Evolutionary conservation across 2,888 invertebrate species (phyloP).

Genomic region (Pogonocherus hispidulus): DNA sequence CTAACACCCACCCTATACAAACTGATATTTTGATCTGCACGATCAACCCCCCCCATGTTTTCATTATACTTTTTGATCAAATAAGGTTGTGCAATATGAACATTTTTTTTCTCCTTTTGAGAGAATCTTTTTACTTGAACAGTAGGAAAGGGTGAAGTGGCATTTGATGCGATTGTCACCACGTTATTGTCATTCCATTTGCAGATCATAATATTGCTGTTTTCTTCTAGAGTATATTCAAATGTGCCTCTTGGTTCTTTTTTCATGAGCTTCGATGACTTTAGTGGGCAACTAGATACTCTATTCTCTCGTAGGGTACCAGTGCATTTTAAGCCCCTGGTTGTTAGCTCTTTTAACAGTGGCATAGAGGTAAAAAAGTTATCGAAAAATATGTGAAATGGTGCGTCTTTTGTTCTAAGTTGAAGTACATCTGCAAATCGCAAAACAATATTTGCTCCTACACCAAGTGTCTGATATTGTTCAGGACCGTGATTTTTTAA

Average conservation of each 20-base stretch:
- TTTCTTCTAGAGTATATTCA: background rate
- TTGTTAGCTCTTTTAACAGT: background rate
- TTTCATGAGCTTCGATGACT: background rate
- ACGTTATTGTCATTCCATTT: conserved; percentile 16
- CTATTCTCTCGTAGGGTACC: background rate
- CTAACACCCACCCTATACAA: background rate
- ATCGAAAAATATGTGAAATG: background rate
- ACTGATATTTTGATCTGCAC: too few relatives aligned
- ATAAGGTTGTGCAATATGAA: background rate
- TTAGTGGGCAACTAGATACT: too few relatives aligned
- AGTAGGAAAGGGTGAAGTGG: background rate
- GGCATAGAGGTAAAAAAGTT: background rate
- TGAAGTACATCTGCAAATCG: background rate
- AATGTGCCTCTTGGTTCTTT: background rate
- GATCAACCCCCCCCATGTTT: background rate
- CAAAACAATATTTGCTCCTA: background rate
- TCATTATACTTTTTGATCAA: background rate
- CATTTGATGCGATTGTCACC: background rate
- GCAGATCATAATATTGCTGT: conserved; percentile 1
- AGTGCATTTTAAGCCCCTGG: background rate
- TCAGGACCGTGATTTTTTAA: background rate
- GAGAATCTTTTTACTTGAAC: background rate
- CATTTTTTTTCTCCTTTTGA: background rate
- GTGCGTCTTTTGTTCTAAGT: background rate
- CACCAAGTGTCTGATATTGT: background rate